Evolutionary conservation across 2,113 vertebrate species (phyloP).

Genomic region (Xerus inauris): DNA sequence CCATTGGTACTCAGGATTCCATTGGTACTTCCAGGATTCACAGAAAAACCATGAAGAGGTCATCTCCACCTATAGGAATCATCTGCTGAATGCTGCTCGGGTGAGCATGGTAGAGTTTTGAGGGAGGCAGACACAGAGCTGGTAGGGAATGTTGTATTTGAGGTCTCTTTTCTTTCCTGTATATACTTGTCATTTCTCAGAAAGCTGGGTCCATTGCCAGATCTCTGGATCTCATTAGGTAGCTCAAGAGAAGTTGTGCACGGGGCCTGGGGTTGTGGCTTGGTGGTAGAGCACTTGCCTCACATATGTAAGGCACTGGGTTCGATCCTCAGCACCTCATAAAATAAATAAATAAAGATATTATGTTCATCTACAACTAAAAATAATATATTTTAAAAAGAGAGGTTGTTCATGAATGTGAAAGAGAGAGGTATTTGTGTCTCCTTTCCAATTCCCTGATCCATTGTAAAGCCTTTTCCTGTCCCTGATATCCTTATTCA

Average conservation of each 20-base stretch:
- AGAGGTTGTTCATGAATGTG: neutral
- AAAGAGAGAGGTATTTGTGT: neutral
- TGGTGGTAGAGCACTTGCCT: too few species aligned
- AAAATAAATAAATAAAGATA: too few species aligned
- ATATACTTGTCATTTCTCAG: neutral
- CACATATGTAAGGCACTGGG: too few species aligned
- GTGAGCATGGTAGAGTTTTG: slow-evolving; percentile 68
- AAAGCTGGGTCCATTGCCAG: neutral
- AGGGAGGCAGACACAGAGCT: neutral
- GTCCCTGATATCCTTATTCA: neutral
- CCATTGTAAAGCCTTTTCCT: neutral
- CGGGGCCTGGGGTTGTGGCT: neutral
- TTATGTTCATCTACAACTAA: too few species aligned
- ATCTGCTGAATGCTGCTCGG: slow-evolving; percentile 85
- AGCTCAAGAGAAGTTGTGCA: neutral
- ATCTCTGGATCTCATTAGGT: neutral
- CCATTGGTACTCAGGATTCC: neutral
- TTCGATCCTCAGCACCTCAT: too few species aligned
- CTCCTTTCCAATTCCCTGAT: neutral
- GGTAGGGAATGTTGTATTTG: neutral
- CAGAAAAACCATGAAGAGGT: slow-evolving; percentile 84
- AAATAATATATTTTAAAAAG: too few species aligned
- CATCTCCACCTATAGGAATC: slow-evolving; percentile 83
- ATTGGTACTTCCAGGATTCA: slow-evolving; percentile 74
- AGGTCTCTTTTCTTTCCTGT: neutral